phyloP scores from a whole-genome alignment of 2,888 invertebrate genomes.

The Schizaphis graminum region DNA sequence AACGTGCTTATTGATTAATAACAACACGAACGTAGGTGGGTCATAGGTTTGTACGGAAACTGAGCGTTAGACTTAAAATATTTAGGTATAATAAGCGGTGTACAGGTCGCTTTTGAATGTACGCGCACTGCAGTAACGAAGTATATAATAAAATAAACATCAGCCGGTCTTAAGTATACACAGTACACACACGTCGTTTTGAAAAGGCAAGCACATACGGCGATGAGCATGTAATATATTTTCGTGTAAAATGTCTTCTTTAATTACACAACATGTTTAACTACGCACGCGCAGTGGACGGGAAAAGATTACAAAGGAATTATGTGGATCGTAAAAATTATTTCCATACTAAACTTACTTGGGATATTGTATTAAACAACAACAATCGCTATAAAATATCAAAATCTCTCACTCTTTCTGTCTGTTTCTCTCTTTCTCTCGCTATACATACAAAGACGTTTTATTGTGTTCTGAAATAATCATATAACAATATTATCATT shows the following conservation, averaged over 20 bases:
- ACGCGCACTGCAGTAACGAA: neutral
- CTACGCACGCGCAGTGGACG: neutral
- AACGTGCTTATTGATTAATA: neutral
- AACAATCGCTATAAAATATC: neutral
- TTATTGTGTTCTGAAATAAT: neutral
- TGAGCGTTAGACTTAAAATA: neutral
- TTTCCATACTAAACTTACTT: neutral
- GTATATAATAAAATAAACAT: neutral
- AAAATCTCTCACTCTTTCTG: neutral
- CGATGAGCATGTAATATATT: neutral
- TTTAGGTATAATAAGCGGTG: neutral
- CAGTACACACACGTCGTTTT: neutral
- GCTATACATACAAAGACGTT: neutral
- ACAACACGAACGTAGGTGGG: neutral
- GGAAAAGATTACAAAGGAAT: neutral
- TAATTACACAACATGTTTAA: neutral
- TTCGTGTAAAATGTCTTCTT: neutral
- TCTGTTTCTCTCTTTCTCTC: neutral
- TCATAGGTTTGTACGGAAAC: neutral
- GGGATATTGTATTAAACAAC: neutral
- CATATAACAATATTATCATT: neutral
- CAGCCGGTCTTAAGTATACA: neutral
- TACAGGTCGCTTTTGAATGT: neutral
- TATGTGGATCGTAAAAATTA: conserved; percentile 22
- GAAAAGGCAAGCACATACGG: neutral